Evolutionary conservation across 1,140 invertebrate species (phyloP), one percentile per base, ranked within the genome.

Genomic region (Leguminivora glycinivorella): DNA sequence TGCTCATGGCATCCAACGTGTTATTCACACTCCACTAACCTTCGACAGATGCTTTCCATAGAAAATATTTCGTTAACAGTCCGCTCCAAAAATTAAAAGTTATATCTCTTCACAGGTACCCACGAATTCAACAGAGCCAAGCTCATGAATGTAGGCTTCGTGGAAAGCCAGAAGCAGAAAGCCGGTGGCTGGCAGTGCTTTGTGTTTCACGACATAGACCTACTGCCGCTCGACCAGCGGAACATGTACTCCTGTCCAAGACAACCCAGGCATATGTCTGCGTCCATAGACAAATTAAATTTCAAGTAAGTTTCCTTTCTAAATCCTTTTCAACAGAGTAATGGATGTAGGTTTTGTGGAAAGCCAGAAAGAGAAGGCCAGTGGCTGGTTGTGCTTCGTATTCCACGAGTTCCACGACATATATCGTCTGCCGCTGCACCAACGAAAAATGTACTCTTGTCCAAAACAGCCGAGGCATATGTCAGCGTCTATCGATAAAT

Each of bases 401-500:
- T n/a, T n/a, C n/a, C n/a, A n/a, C n/a, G n/a, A n/a, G 73, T 99
- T 99, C 91, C 98, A 99, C 91, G 98, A 99, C 89, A 97, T 99
- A 24, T 98, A 99, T 90, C 93, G 99, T 60, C 90, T 99, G 80
- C 98, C 98, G 5, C 96, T 98, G 83, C 96, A 99, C 92, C 97
- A 98, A 81, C 91, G 95, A 71, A 99, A 99, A 91, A 89, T 98
- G 24, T 99, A 99, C 92, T 95, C 94, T 12, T 98, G 98, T 92
- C 96, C 96, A 1, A 93, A 95, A 70, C 96, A 97, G 83, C 98
- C 98, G 0, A 91, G 98, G 58, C 98, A 99, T 87, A 97, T 99
- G 96, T 98, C 97, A 34, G 97, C 97, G 0, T 97, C 97, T 10
- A 95, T 99, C 34, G 96, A 99, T 92, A 97, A 96, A 80, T 95